A percentile compares a stretch with the other conserved stretches of the same genome.
Evolutionary conservation across 1,140 invertebrate genomes (phyloP).

Genomic region (Panagrolaimus sp.): DNA sequence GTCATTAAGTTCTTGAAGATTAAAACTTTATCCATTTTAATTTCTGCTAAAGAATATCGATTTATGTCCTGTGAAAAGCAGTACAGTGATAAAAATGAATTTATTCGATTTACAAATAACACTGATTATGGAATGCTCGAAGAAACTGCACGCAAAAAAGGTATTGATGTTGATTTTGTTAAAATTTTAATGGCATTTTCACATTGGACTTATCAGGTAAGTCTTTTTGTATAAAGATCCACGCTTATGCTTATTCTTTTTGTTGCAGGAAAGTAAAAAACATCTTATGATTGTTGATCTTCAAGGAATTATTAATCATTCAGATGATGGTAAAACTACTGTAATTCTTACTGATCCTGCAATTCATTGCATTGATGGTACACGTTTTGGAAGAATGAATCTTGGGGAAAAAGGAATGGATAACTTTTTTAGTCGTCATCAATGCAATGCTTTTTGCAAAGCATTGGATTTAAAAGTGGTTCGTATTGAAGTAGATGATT

Average conservation of each 20-base stretch:
- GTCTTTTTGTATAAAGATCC: too few relatives aligned
- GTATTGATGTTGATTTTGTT: constrained; percentile 17
- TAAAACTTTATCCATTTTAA: constrained; percentile 6
- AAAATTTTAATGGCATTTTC: constrained; percentile 25
- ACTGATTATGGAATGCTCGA: constrained; percentile 17
- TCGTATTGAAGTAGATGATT: too few relatives aligned
- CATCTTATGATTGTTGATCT: constrained; percentile 28
- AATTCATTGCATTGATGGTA: constrained; percentile 22
- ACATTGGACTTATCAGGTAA: constrained; percentile 28
- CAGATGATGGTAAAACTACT: constrained; percentile 4
- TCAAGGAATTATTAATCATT: constrained; percentile 20
- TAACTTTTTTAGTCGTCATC: constrained; percentile 16
- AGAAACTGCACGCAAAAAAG: neutral
- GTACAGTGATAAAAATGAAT: constrained; percentile 10
- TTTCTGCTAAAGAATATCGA: neutral
- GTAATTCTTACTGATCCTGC: constrained; percentile 28
- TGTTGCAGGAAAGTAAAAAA: constrained; percentile 14
- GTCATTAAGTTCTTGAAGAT: constrained; percentile 25
- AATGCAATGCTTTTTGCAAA: constrained; percentile 23
- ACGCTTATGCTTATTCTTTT: neutral
- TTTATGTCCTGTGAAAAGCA: constrained; percentile 20
- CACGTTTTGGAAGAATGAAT: constrained; percentile 25
- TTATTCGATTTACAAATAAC: constrained; percentile 32
- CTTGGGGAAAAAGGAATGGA: constrained; percentile 20
- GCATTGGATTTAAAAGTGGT: neutral